phyloP scores from a whole-genome alignment of 1,140 invertebrate genomes.

The Drosophila trapezifrons region DNA sequence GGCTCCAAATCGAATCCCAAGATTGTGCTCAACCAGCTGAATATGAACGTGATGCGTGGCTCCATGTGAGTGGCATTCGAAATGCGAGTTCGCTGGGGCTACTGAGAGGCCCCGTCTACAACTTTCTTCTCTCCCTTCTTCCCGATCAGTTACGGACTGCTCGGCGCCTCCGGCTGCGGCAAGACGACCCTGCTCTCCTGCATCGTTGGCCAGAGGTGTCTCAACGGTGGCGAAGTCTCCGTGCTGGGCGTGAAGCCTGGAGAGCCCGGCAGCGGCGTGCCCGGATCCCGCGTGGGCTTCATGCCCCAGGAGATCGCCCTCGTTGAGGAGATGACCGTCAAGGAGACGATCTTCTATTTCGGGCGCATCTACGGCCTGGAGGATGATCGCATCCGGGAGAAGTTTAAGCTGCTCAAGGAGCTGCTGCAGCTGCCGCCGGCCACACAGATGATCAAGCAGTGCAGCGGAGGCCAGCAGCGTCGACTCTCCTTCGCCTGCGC shows the following conservation, averaged over 20 bases:
- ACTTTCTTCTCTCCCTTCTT: constrained; percentile 2
- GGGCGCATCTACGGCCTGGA: constrained; percentile 93
- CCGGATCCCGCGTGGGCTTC: constrained; percentile 91
- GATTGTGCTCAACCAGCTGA: constrained; percentile 85
- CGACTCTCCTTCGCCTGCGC: constrained; percentile 94
- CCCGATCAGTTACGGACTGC: constrained; percentile 90
- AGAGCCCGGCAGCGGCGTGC: constrained; percentile 89
- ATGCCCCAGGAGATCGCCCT: constrained; percentile 96
- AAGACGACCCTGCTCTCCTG: constrained; percentile 94
- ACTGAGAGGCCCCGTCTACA: constrained; percentile 4
- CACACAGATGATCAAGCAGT: constrained; percentile 86
- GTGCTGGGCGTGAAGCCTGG: constrained; percentile 92
- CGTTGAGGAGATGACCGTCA: constrained; percentile 93
- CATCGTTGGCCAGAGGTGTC: constrained; percentile 90
- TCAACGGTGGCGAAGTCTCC: constrained; percentile 91
- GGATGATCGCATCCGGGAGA: constrained; percentile 87
- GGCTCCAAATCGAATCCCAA: constrained; percentile 85
- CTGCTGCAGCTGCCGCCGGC: constrained; percentile 90
- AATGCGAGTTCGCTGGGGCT: constrained; percentile 18
- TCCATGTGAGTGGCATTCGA: constrained; percentile 85
- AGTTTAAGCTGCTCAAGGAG: constrained; percentile 88
- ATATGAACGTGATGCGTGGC: constrained; percentile 86
- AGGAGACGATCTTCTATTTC: constrained; percentile 94
- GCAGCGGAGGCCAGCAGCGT: constrained; percentile 95
- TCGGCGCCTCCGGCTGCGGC: constrained; percentile 93